A percentile compares a stretch with the other conserved stretches of the same genome.
phyloP scores from a whole-genome alignment of 2,113 vertebrate species.

The Puntigrus tetrazona region DNA sequence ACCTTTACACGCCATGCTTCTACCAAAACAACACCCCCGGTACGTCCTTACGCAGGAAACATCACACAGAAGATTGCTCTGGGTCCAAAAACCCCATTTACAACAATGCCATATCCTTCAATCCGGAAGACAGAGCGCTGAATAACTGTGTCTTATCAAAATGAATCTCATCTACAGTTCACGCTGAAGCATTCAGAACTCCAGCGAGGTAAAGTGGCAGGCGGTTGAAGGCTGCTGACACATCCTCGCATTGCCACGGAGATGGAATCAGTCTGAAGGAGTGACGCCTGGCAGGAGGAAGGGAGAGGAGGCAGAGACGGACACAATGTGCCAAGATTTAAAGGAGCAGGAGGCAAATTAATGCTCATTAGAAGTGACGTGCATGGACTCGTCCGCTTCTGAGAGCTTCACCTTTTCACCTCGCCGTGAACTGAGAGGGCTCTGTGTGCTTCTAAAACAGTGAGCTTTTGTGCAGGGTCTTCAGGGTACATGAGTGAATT shows the following conservation, averaged over 20 bases:
- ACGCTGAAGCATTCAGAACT: constrained; percentile 16
- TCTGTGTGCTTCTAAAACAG: neutral
- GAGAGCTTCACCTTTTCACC: constrained; percentile 41
- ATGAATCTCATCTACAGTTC: neutral
- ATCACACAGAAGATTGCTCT: neutral
- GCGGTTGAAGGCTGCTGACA: constrained; percentile 47
- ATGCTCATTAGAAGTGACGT: constrained; percentile 15
- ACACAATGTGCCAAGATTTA: constrained; percentile 43
- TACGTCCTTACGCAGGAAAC: neutral
- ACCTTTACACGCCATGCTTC: constrained; percentile 62
- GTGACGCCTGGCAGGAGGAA: constrained; percentile 12
- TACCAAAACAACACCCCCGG: neutral
- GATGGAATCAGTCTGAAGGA: constrained; percentile 46
- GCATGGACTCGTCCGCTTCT: neutral
- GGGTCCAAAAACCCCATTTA: neutral
- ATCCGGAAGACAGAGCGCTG: neutral
- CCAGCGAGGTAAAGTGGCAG: constrained; percentile 36
- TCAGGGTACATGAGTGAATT: neutral
- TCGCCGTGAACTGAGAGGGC: constrained; percentile 14
- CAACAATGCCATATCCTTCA: neutral
- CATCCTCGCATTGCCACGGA: constrained; percentile 33
- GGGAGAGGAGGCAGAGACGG: constrained; percentile 37
- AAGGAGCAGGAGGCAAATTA: constrained; percentile 49
- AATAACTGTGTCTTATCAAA: constrained; percentile 12
- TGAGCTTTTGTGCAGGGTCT: neutral